Evolutionary conservation across 2,888 invertebrate genomes (phyloP).

Genomic region (Ischnus inquisitorius): DNA sequence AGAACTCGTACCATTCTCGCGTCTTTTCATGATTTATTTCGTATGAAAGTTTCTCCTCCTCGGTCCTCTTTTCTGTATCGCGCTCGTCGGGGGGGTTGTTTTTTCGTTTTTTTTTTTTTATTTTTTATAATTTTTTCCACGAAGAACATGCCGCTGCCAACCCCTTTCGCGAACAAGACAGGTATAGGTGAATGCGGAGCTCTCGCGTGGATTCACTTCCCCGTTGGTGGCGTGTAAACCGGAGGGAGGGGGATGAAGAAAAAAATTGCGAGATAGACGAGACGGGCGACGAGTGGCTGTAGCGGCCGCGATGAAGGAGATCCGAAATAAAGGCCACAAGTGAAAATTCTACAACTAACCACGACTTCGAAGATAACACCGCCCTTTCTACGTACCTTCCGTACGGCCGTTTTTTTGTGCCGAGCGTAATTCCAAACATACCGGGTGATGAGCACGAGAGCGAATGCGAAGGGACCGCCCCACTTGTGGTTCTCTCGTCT

Average conservation of each 20-base stretch:
- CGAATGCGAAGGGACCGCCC: conserved; percentile 39
- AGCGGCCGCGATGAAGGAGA: conserved; percentile 65
- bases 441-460: conserved; percentile 50
- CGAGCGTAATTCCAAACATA: conserved; percentile 45
- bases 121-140: conserved; percentile 46
- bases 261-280: conserved; percentile 37
- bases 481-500: conserved; percentile 46
- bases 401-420: conserved; percentile 47
- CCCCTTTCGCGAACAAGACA: conserved; percentile 52
- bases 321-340: conserved; percentile 64
- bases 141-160: conserved; percentile 36
- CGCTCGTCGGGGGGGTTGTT: conserved; percentile 11
- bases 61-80: conserved; percentile 35
- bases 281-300: conserved; percentile 58
- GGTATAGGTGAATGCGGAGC: conserved; percentile 48
- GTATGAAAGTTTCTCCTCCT: conserved; percentile 51
- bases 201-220: conserved; percentile 50
- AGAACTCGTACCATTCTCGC: conserved; percentile 64
- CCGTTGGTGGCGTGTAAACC: conserved; percentile 62
- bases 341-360: conserved; percentile 49
- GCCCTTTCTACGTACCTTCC: conserved; percentile 31
- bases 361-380: conserved; percentile 59
- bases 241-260: too few species aligned
- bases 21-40: conserved; percentile 69
- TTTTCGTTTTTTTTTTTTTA: too few species aligned